Base-by-base conservation (phyloP, 2,797 vertebrate species). In the Iguana delicatissima region DNA sequence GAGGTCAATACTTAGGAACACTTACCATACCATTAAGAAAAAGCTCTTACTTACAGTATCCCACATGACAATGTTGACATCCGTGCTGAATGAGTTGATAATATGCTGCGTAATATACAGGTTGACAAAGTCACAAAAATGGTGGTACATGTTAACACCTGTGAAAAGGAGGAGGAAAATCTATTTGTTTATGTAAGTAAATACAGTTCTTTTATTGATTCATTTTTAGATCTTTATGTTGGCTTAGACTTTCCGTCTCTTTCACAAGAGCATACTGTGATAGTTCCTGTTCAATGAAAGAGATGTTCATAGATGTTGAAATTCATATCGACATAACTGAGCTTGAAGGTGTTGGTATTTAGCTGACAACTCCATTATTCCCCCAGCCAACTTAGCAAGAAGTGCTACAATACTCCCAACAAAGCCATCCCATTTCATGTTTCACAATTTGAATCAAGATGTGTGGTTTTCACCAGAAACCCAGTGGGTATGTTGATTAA, bases 71-170 rank as follows among this genome's bases (percentile, higher is more conserved):
- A 99, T 97, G 95, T 98, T 97, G 95, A 98, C 96, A 52, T 99
- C 98, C 3, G 97, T 98, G 91, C 98, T 98, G 97, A 99, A 99
- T 52, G 99, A 99, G 94, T 98, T 99, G 95, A 98, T 99, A 74
- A 99, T 95, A 80, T 99, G 99, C 93, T 99, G 99, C 16, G 99
- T 99, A 91, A 99, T 98, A 94, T 99, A 99, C 55, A 99, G 98
- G 92, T 99, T 99, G 96, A 99, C 96, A 89, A 99, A 99, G 93
- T 99, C 99, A 93, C 99, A 99, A 97, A 99, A 99, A 96, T 99
- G 99, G 94, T 99, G 99, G 95, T 99, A 99, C 99, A 99, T 99
- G 93, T 99, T 99, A 82, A 99, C 98, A 89, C 99, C 99, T 99
- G 91, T 86, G 24, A 87, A 38, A 42, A 87, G 88, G 79, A 95